Evolutionary conservation across 2,888 invertebrate species (phyloP), one percentile per base, ranked within the genome.

Genomic region (Rhyacophila evoluta): DNA sequence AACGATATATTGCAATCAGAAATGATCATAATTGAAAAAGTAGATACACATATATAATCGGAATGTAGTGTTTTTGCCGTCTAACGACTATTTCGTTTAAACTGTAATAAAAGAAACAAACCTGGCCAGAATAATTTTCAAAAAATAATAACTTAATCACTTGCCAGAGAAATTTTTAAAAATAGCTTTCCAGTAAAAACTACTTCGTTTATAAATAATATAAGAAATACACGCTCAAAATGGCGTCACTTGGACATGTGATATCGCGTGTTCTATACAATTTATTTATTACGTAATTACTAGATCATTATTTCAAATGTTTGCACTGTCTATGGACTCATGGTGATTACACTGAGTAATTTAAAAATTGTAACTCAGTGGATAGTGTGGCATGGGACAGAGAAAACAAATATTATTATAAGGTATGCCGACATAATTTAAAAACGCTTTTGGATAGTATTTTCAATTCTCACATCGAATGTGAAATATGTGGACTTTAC

Each of bases 271-370:
- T 55, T 55, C 55, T 55, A 19, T 55, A 55, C 55, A 55, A 55
- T 55, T 55, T 55, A 55, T 55, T 55, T 55, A 55, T 55, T 55
- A 55, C 55, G 55, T 55, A 55, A 55, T 55, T 55, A 55, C 55
- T 25, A 55, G 55, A 55, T 55, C 55, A 55, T 55, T 55, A 55
- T 55, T 19, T 55, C 55, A 55, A 55, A 55, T 55, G 55, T 55
- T 55, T 55, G 55, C 55, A 55, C 55, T 55, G 55, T 55, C 55
- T 55, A 55, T 55, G 55, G 55, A 55, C 6, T 55, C 55, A 19
- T 55, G 55, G 55, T 55, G 55, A 55, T 55, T 55, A 55, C 19
- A 55, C 55, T 19, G 10, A 55, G 55, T 55, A 55, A 55, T 55
- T 55, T 1, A 55, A 55, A 41, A 33, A 55, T 19, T 33, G 29